Percentiles rank a stretch among this genome's conserved stretches.
Conservation (phyloP, 2,888 invertebrate species). For the Terebella lapidaria region DNA sequence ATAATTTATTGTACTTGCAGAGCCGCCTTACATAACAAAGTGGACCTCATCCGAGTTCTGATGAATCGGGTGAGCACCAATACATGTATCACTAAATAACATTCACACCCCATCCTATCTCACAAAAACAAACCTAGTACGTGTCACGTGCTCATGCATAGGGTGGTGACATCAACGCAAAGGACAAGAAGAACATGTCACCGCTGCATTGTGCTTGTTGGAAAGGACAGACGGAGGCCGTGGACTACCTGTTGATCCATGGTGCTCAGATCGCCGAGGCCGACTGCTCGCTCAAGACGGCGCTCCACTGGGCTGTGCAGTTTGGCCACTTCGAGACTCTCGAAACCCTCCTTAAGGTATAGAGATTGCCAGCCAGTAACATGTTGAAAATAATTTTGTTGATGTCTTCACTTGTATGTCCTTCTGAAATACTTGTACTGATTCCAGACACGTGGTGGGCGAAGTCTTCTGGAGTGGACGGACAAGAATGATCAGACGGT, state of each 20-base stretch:
- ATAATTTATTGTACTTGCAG: slow-evolving; percentile 15
- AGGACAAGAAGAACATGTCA: slow-evolving; percentile 27
- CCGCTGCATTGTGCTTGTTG: slow-evolving; percentile 29
- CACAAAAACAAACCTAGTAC: too few relatives aligned
- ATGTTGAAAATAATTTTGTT: too few relatives aligned
- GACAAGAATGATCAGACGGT: slow-evolving; percentile 32
- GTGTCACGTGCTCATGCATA: slow-evolving; percentile 7
- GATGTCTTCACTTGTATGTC: too few relatives aligned
- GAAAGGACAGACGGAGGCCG: slow-evolving; percentile 30
- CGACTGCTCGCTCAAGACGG: slow-evolving; percentile 28
- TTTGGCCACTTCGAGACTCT: slow-evolving; percentile 26
- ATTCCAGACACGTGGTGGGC: background rate
- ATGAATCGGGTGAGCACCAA: slow-evolving; percentile 20
- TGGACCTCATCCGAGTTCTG: slow-evolving; percentile 25
- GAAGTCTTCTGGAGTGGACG: slow-evolving; percentile 18
- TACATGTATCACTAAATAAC: too few relatives aligned
- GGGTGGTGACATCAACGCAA: slow-evolving; percentile 27
- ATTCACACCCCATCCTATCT: too few relatives aligned
- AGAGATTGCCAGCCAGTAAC: background rate
- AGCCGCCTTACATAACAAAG: slow-evolving; percentile 28
- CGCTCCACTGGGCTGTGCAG: slow-evolving; percentile 31
- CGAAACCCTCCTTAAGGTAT: slow-evolving; percentile 23
- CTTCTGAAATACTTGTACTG: background rate
- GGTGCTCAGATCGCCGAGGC: slow-evolving; percentile 27
- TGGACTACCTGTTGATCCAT: slow-evolving; percentile 24